These are phyloP conservation scores for Gonioctena quinquepunctata DNA, from an alignment of 1,140 invertebrate genomes.

Conservation along the genomic window DNA sequence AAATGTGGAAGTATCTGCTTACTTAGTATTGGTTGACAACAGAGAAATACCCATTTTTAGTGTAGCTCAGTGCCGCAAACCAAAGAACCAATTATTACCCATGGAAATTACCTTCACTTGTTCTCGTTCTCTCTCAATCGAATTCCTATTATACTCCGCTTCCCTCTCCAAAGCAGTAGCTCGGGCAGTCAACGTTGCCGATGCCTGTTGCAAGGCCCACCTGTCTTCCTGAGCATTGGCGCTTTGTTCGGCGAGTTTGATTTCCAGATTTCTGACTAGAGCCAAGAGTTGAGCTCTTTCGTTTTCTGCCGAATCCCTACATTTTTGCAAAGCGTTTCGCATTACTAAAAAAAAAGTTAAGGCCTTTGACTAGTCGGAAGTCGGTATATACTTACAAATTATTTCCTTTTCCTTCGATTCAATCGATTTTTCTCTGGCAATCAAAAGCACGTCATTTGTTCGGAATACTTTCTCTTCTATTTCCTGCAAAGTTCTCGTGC, in stretches of 20 bases:
- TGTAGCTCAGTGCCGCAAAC: no score
- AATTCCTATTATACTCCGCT: constrained; percentile 51
- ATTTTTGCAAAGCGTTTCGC: constrained; percentile 55
- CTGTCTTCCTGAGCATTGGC: constrained; percentile 52
- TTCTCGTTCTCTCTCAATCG: constrained; percentile 57
- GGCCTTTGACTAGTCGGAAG: no score
- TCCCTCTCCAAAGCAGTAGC: constrained; percentile 56
- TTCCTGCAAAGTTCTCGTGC: constrained; percentile 46
- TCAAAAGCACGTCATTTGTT: constrained; percentile 52
- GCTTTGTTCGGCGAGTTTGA: constrained; percentile 53
- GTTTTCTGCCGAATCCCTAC: constrained; percentile 53
- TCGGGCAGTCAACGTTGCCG: constrained; percentile 48
- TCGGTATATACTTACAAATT: constrained; percentile 47
- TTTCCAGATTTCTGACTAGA: constrained; percentile 56
- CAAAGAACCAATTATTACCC: no score
- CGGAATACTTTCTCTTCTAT: constrained; percentile 43
- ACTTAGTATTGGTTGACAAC: no score
- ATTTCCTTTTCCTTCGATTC: constrained; percentile 52
- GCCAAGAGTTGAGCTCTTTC: constrained; percentile 58
- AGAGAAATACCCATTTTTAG: no score
- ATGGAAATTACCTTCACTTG: constrained; percentile 53
- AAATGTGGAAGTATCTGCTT: no score
- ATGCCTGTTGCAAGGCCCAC: constrained; percentile 51
- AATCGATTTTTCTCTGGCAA: constrained; percentile 51
- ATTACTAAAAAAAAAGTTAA: constrained; percentile 49